phyloP scores from a whole-genome alignment of 2,113 vertebrate genomes.

The Charadrius vociferus region DNA sequence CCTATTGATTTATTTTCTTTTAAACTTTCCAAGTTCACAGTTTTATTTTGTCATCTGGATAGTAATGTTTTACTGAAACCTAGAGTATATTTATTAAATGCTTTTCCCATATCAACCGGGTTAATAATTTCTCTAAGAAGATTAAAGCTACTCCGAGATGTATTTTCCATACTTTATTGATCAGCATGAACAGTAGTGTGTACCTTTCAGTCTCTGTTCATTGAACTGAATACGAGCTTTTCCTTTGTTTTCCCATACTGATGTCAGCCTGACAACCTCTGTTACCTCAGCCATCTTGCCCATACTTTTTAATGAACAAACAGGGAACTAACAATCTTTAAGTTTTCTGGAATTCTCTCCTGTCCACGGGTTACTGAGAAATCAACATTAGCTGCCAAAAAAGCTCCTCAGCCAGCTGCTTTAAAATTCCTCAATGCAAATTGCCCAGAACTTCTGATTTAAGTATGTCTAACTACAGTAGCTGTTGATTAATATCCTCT shows the following conservation, averaged over 20 bases:
- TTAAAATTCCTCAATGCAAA: conserved; percentile 47
- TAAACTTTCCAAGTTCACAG: not conserved
- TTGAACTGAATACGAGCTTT: not conserved
- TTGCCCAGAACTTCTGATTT: conserved; percentile 67
- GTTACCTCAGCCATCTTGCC: not conserved
- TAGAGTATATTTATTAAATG: not conserved
- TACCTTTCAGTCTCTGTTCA: not conserved
- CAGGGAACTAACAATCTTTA: not conserved
- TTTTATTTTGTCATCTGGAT: not conserved
- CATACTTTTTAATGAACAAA: not conserved
- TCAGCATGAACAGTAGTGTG: not conserved
- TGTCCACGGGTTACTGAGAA: not conserved
- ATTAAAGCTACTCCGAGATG: not conserved
- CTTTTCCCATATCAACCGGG: not conserved
- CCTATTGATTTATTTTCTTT: conserved; percentile 35
- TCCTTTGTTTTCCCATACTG: not conserved
- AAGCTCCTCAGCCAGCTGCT: conserved; percentile 12
- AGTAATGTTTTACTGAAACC: not conserved
- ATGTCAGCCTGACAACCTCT: not conserved
- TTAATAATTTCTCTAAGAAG: not conserved
- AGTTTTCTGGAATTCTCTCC: not conserved
- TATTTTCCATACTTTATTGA: not conserved
- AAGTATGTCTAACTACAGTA: conserved; percentile 57
- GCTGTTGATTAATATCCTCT: conserved; percentile 63
- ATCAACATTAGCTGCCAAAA: conserved; percentile 21